Base-by-base conservation (phyloP, 2,888 invertebrate species). In the Dasypogon diadema region DNA sequence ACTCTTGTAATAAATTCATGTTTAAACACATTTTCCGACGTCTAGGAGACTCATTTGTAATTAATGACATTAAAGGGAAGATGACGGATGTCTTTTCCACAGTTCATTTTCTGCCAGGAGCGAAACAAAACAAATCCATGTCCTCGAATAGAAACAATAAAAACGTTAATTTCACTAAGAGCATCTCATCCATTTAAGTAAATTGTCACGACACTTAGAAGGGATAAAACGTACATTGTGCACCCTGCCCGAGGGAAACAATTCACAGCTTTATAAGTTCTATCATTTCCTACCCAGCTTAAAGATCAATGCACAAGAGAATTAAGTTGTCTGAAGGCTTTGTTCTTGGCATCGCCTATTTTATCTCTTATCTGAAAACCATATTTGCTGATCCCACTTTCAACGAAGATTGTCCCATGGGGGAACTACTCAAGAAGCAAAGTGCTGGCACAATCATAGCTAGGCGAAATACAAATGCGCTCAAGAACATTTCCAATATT, bases 351-450 rank as follows among this genome's bases (percentile, higher is more conserved):
- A 54, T 30, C 18, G 54, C 34, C 22, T 34, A 10, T 30, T 21
- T 54, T 70, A 70, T 54, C 54, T 70, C 30, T 54, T 70, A 70
- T 70, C 22, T 54, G 21, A 54, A 54, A 51, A 30, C 70, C 70
- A 54, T 54, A 54, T 54, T 54, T 54, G 30, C 30, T 54, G 70
- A 70, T 54, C 51, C 54, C 16, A 34, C 51, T 26, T 68, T 42
- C 46, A 21, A 46, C 54, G 12, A 54, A n/a, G 18, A 54, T 54
- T 70, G 30, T 14, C 54, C 68, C 22, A 54, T 34, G 51, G 21
- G 70, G 51, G 54, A 54, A 8, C 14, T 22, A 5, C 46, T 54
- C 21, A n/a, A 34, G 48, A 51, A 18, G 51, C n/a, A 70, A 51
- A 26, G 16, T 65, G 10, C 46, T 46, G 24, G 46, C 12, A 30